phyloP scores from a whole-genome alignment of 2,888 invertebrate species.

The Pseudoips prasinana region DNA sequence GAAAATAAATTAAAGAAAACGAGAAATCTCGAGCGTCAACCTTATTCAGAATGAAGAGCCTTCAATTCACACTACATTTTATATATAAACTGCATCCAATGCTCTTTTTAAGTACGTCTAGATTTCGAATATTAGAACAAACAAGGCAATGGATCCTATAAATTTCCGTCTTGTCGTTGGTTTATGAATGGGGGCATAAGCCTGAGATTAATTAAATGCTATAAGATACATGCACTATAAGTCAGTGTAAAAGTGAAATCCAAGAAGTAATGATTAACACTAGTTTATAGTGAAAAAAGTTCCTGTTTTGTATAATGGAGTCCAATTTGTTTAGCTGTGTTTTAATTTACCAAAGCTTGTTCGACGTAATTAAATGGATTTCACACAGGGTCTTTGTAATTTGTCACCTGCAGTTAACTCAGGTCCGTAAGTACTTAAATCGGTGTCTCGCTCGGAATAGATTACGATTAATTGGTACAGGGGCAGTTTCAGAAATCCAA shows the following conservation, averaged over 20 bases:
- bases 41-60: slow-evolving; percentile 51
- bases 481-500: too few relatives aligned
- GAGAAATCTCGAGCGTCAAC: slow-evolving; percentile 71
- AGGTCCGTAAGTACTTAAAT: background rate
- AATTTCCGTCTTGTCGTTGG: slow-evolving; percentile 14
- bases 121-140: background rate
- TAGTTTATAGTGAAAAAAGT: slow-evolving; percentile 57
- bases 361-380: slow-evolving; percentile 25
- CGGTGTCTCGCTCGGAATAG: too few relatives aligned
- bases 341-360: slow-evolving; percentile 44
- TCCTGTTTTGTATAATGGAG: background rate
- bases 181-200: slow-evolving; percentile 42
- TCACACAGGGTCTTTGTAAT: slow-evolving; percentile 1
- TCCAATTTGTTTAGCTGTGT: slow-evolving; percentile 4
- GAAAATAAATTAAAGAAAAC: slow-evolving; percentile 80
- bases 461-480: too few relatives aligned
- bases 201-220: slow-evolving; percentile 67
- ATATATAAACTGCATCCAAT: slow-evolving; percentile 25
- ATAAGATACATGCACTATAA: slow-evolving; percentile 68
- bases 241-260: slow-evolving; percentile 64
- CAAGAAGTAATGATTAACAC: slow-evolving; percentile 63
- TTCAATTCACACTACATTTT: slow-evolving; percentile 30
- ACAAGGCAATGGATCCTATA: slow-evolving; percentile 35
- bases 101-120: slow-evolving; percentile 11
- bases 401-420: slow-evolving; percentile 5